Base-by-base conservation (phyloP, 2,113 vertebrate genomes). In the Alaudala cheleensis region DNA sequence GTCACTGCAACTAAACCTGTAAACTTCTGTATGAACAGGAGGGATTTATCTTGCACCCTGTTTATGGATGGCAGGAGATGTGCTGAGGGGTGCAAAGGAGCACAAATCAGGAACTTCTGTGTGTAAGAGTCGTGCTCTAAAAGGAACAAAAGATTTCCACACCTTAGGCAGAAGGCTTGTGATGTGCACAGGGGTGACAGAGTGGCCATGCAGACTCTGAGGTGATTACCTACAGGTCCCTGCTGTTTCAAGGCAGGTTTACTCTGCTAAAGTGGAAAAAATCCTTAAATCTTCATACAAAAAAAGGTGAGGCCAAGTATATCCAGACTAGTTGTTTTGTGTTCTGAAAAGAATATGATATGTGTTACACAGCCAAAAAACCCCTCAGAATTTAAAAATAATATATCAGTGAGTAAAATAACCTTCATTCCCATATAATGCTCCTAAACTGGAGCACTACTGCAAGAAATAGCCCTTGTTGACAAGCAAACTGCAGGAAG, bases 371-470 rank as follows among this genome's bases (percentile, higher is more conserved):
- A n/a, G 33, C 37, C 13, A n/a, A 39, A 23, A 58, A 79, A 23
- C 1, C 0, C 0, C 11, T 17, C 26, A 11, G 18, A 60, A 70
- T 56, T 73, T 12, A 64, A 73, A 83, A 78, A 44, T 1, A 62
- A 22, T 44, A 2, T 45, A 25, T 65, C 73, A 53, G 6, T 0
- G 0, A 76, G 25, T 42, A 19, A 81, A 70, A 49, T 57, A 81
- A 78, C 19, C 5, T 70, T 60, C 14, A 9, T 77, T 74, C 20
- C 11, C 7, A 2, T 62, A n/a, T 7, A 31, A 53, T 9, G 1
- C 12, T 74, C 5, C 44, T 60, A 54, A 88, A 56, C 1, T 34
- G 42, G 61, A 58, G 4, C 4, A 11, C 39, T 67, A 28, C 13
- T 69, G 20, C 6, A 56, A 64, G 65, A 72, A 53, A 33, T 20